Conservation (phyloP, 2,113 vertebrate species). For the Tetrax tetrax region DNA sequence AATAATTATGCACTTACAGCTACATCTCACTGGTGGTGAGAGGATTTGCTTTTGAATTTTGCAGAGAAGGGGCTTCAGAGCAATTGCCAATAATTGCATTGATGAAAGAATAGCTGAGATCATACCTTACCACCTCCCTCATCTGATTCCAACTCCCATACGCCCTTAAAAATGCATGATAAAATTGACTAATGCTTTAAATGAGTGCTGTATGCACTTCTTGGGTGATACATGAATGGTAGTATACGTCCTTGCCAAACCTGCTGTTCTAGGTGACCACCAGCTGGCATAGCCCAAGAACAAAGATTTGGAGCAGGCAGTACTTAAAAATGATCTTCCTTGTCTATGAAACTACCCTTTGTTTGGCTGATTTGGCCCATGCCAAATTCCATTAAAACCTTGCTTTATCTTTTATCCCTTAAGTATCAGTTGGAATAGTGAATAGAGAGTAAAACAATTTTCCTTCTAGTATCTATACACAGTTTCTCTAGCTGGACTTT, state of each 20-base stretch:
- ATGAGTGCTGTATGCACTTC: background rate
- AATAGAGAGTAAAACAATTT: background rate
- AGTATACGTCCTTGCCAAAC: background rate
- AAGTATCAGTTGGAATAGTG: background rate
- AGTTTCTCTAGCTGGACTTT: background rate
- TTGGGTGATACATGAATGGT: background rate
- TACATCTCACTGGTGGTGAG: background rate
- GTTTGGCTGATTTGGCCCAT: constrained; percentile 1
- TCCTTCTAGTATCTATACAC: background rate
- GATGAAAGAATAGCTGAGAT: constrained; percentile 4
- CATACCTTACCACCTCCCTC: background rate
- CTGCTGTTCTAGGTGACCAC: background rate
- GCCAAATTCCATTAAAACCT: background rate
- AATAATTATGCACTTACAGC: background rate
- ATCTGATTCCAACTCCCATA: background rate
- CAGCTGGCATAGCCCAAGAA: background rate
- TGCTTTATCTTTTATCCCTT: background rate
- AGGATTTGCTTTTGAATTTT: constrained; percentile 2
- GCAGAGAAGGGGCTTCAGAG: background rate
- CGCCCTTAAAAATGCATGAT: background rate
- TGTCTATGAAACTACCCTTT: background rate
- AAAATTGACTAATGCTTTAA: background rate
- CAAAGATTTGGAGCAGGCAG: background rate
- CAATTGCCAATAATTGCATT: background rate
- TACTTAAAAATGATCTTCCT: background rate